These are phyloP conservation scores for Portevinia maculata DNA, from an alignment of 2,888 invertebrate species.

Conservation along the genomic window DNA sequence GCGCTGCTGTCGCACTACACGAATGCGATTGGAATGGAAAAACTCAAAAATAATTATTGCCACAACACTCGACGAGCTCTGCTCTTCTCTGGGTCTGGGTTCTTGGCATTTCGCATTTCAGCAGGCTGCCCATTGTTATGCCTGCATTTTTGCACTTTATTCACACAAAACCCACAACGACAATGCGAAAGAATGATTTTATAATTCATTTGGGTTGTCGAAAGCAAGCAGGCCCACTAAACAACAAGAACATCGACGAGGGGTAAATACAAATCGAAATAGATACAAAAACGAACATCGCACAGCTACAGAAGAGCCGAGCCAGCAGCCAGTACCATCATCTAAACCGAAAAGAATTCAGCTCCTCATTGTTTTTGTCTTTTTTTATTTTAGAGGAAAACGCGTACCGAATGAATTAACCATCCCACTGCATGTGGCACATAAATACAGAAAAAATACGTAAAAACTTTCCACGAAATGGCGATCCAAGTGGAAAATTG, in stretches of 20 bases:
- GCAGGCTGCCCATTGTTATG: slow-evolving; percentile 51
- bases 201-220: slow-evolving; percentile 22
- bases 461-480: slow-evolving; percentile 72
- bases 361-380: slow-evolving; percentile 30
- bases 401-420: slow-evolving; percentile 71
- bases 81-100: slow-evolving; percentile 50
- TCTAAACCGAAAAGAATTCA: slow-evolving; percentile 58
- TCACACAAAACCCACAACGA: slow-evolving; percentile 34
- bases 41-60: slow-evolving; percentile 35
- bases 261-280: slow-evolving; percentile 65
- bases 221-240: slow-evolving; percentile 39
- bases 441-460: slow-evolving; percentile 64
- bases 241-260: slow-evolving; percentile 30
- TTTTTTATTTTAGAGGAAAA: slow-evolving; percentile 51
- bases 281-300: slow-evolving; percentile 58
- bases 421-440: slow-evolving; percentile 68
- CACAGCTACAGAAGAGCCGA: slow-evolving; percentile 29
- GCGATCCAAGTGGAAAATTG: slow-evolving; percentile 70
- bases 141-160: slow-evolving; percentile 53
- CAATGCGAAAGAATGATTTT: background rate
- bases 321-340: slow-evolving; percentile 35
- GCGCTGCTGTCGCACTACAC: slow-evolving; percentile 14
- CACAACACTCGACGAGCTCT: slow-evolving; percentile 62
- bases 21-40: slow-evolving; percentile 56
- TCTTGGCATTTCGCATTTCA: slow-evolving; percentile 50